Base-by-base conservation (phyloP, 2,113 vertebrate species). In the Percopsis transmontana region DNA sequence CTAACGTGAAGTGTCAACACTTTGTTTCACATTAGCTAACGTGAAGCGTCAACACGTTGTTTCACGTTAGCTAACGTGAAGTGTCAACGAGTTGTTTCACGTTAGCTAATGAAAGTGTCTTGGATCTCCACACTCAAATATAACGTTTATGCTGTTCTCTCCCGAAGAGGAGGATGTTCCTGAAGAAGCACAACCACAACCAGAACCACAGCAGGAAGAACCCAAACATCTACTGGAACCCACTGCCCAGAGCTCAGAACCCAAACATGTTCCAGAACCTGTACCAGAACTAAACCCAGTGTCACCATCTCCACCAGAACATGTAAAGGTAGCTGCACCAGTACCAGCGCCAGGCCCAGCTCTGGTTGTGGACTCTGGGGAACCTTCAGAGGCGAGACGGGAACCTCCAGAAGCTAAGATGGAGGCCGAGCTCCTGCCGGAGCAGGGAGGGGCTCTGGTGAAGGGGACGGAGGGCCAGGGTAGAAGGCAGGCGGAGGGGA, bases 121-220 rank as follows among this genome's bases (percentile, higher is more conserved):
- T 33, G 27, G 27, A 33, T 1, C 27, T 33, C 27, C 27, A 33
- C 27, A 33, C n/a, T n/a, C 20, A 38, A 55, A 24, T 13, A 15
- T 24, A 24, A 7, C 42, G 38, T 40, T 63, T 41, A 55, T 51
- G 1, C 45, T 42, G 27, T 75, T 66, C 20, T 53, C 61, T 41
- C 62, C 55, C 91, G 90, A 10, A 57, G 79, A 83, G 48, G 74
- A 88, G 27, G 84, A 90, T 1, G 42, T 70, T 61, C 69, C 81
- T 50, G 81, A 87, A 48, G 84, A 87, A 64, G 76, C 62, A 15
- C 74, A 74, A 47, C 33, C 41, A 33, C 52, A 72, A 21, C 45
- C 38, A n/a, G 79, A 79, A 55, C 50, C 63, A 55, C 72, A 88
- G 3, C 71, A 21, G 23, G 21, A 20, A 2, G 72, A 88, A 42